Evolutionary conservation across 2,113 vertebrate species (phyloP), one percentile per base, ranked within the genome.

Genomic region (Pontoporia blainvillei): DNA sequence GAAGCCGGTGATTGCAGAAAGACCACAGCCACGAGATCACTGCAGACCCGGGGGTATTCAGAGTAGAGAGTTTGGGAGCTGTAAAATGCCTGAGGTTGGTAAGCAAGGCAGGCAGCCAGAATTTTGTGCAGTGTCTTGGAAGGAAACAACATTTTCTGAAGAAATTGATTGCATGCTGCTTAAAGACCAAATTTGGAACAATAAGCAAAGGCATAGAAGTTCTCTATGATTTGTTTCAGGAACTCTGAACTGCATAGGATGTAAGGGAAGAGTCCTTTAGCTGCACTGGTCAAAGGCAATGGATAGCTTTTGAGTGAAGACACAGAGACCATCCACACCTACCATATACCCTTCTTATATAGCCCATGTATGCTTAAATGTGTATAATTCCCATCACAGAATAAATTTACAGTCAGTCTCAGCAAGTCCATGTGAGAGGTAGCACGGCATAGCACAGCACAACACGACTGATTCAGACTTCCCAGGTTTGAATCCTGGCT

Each of bases 1-100:
- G 57, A 84, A 39, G 39, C 21, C n/a, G 2, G 17, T n/a, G n/a
- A 64, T 0, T 67, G 31, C 31, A 23, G 10, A 73, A 71, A 44
- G 57, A 57, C 4, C 20, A 17, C 31, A 15, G 59, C 5, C n/a
- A 25, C 0, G 4, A 64, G 29, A 57, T 1, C 54, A 17, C 3
- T 3, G 27, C 31, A 57, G n/a, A 31, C n/a, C 7, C 5, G 1
- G 1, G 17, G 12, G 1, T 39, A 8, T 36, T 87, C 29, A 18
- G 46, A 27, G 18, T 17, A 31, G 29, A 73, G 21, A 18, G 17
- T 62, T 46, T 8, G 10, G 3, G 36, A 83, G 39, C 31, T 17
- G 6, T 23, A 18, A 31, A 66, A 5, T 46, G 57, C 44, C 61
- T 34, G 61, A 89, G 23, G 17, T 64, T 27, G 34, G 64, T 29